Base-by-base conservation (phyloP, 2,113 vertebrate genomes). In the Barbus barbus region DNA sequence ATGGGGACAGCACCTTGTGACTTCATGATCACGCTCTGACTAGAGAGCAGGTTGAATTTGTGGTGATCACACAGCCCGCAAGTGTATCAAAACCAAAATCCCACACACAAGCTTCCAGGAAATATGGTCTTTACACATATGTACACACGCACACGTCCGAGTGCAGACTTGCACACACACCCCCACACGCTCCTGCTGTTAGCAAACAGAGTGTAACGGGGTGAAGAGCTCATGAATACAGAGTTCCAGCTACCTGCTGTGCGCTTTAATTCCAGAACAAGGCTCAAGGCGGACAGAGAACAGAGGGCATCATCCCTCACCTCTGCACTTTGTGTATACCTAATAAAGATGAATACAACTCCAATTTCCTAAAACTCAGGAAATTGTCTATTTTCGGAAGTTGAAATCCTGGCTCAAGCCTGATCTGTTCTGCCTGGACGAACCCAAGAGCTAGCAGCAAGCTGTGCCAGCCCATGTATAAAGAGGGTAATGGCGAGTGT, bases 381-480 rank as follows among this genome's bases (percentile, higher is more conserved):
- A 84, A 80, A 79, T 71, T 20, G 11, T 72, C 58, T 60, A 48
- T 79, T 74, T 82, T 86, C 31, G 0, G 65, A 83, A 81, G 76
- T 80, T 82, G 22, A 85, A 87, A 84, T 82, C 85, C 82, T 11
- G 71, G 86, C 84, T 89, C 61, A 87, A 69, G 71, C 82, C 77
- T 12, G 75, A 83, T 89, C 80, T 67, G 85, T 87, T 88, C 85
- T 73, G 67, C 80, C 77, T 73, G 78, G 81, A 33, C 60, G 58
- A 53, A 81, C 67, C 48, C 31, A 28, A 74, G 72, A 53, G 71
- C 60, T 53, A 81, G 56, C 18, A 83, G 18, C 36, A 65, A 80
- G 53, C 56, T 24, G 31, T 78, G 16, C 65, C 28, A 11, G 44
- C 24, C 58, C 73, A 16, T 75, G 72, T 31, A 28, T 75, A 26